Base-by-base conservation (phyloP, 1,140 invertebrate genomes). In the Diachasmimorpha longicaudata region DNA sequence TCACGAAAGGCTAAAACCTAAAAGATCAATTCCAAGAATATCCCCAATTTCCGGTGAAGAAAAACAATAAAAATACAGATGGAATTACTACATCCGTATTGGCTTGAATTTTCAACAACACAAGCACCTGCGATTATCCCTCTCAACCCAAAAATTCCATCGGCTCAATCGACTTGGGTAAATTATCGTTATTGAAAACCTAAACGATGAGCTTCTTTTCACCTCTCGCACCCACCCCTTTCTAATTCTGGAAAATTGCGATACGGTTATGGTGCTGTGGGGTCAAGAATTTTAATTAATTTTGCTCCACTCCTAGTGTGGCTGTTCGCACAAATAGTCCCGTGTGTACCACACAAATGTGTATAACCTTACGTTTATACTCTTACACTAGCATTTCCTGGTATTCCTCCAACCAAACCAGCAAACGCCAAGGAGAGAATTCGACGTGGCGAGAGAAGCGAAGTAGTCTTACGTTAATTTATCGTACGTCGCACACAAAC, bases 271-370 rank as follows among this genome's bases (percentile, higher is more conserved):
- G 23, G 44, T 46, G 67, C 63, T 21, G 21, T 25, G 63, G 66
- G 73, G 73, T 74, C 69, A 74, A 74, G 73, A 74, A 74, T 74
- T 74, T 74, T 74, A 74, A 69, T 74, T 74, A 74, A 74, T 74
- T 74, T 74, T 74, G 67, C 66, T 63, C 58, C 23, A 63, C 23
- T 63, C 58, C 58, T 55, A 6, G 48, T 31, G 25, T 63, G 23
- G 4, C 23, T 31, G 1, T 14, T 55, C 58, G 11, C 58, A 52
- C 48, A 52, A 52, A 52, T 52, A 52, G 48, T 37, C 39, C 48
- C 37, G 25, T 73, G 37, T 73, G 21, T 63, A 66, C 23, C 0
- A 0, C 19, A 25, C 58, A 63, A 63, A 63, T 63, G 58, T 63
- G 58, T 63, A 31, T 63, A 63, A 63, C 58, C 19, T 31, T 63